phyloP scores from a whole-genome alignment of 2,888 invertebrate genomes.

The Teleogryllus oceanicus region DNA sequence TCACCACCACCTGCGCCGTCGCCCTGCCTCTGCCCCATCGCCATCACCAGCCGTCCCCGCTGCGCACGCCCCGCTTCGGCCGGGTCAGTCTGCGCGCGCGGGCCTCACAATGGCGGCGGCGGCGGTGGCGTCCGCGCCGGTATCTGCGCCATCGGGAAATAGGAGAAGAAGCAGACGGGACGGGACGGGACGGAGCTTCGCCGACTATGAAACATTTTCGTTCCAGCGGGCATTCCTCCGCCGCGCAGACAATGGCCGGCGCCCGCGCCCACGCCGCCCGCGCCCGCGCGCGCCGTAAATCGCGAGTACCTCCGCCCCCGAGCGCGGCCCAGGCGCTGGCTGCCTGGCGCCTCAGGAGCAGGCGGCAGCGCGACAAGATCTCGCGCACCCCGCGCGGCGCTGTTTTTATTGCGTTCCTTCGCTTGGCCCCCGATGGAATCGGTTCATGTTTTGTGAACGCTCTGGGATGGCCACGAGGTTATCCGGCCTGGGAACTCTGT shows the following conservation, averaged over 20 bases:
- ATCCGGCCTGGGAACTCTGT: too few relatives aligned
- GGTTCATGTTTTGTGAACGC: too few relatives aligned
- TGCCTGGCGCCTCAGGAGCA: too few relatives aligned
- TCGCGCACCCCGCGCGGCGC: too few relatives aligned
- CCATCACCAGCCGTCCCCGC: too few relatives aligned
- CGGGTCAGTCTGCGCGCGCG: background rate
- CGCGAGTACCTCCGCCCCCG: background rate
- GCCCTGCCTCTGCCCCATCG: too few relatives aligned
- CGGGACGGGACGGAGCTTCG: background rate
- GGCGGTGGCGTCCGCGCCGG: background rate
- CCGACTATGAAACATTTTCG: background rate
- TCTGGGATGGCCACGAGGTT: too few relatives aligned
- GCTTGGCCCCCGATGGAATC: too few relatives aligned
- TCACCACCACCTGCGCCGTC: too few relatives aligned
- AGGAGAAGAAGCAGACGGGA: background rate
- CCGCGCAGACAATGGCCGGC: background rate
- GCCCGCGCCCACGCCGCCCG: background rate
- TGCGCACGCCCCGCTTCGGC: background rate
- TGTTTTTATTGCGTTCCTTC: too few relatives aligned
- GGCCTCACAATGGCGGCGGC: background rate
- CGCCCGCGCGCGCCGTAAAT: background rate
- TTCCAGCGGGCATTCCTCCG: background rate
- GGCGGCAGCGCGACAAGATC: too few relatives aligned
- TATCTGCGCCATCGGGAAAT: slow-evolving; percentile 5
- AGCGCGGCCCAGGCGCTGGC: too few relatives aligned